Percentiles rank a stretch among this genome's conserved stretches.
Evolutionary conservation across 2,797 vertebrate species (phyloP).

Genomic region (Psittacula echo): DNA sequence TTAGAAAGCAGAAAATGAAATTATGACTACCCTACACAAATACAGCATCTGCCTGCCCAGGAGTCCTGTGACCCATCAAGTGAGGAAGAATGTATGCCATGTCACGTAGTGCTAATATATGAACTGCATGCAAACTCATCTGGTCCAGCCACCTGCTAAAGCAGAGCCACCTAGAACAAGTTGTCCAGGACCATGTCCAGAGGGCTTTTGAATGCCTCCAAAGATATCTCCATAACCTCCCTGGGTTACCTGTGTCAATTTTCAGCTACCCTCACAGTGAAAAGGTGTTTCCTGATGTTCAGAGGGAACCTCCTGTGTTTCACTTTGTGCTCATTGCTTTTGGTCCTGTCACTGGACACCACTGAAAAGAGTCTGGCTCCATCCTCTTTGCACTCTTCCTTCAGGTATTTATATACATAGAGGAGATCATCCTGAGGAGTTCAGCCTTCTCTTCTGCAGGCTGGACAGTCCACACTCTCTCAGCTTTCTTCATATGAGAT

Average conservation of each 20-base stretch:
- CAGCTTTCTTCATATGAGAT: background rate
- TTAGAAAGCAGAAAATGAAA: background rate
- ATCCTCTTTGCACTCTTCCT: background rate
- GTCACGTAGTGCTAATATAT: background rate
- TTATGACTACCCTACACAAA: background rate
- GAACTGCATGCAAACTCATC: background rate
- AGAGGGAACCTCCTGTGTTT: background rate
- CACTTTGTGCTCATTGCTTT: background rate
- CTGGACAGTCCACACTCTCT: background rate
- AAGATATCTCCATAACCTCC: background rate
- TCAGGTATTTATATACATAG: background rate
- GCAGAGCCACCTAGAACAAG: background rate
- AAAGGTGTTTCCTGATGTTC: background rate
- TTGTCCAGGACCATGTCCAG: background rate
- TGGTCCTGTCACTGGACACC: background rate
- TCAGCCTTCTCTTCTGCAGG: background rate
- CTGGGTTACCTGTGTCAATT: background rate
- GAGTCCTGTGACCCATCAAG: background rate
- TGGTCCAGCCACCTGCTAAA: background rate
- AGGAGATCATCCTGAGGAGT: background rate
- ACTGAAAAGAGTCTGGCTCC: background rate
- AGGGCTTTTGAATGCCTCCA: background rate
- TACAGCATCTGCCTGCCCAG: background rate
- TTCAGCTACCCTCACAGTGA: background rate
- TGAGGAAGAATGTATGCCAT: background rate